Conservation (phyloP, 2,888 invertebrate species). For the Druceiella hillmani region DNA sequence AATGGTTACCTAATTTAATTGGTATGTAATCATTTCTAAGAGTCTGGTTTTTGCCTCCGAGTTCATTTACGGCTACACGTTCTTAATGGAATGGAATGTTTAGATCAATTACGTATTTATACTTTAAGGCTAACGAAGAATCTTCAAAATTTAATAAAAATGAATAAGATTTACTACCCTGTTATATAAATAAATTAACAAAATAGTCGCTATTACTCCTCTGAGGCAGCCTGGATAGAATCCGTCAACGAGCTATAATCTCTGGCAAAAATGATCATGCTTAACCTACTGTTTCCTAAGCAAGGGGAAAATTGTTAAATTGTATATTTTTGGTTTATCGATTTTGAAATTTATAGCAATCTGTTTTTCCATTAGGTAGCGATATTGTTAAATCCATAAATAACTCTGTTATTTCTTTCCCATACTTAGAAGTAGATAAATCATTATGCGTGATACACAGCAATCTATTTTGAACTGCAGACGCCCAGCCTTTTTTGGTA, state of each 20-base stretch:
- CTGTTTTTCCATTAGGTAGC: background rate
- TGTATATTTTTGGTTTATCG: constrained; percentile 4
- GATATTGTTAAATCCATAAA: constrained; percentile 7
- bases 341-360: background rate
- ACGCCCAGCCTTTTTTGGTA: background rate
- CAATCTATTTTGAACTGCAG: background rate
- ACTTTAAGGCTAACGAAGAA: too few relatives aligned
- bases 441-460: background rate
- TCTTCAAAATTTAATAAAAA: too few relatives aligned
- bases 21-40: constrained; percentile 13
- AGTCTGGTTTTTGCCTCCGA: constrained; percentile 14
- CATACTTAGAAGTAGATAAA: background rate
- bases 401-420: constrained; percentile 4
- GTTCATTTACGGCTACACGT: constrained; percentile 12
- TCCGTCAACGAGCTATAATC: constrained; percentile 13
- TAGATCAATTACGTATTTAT: too few relatives aligned
- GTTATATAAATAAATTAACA: too few relatives aligned
- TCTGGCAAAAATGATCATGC: constrained; percentile 7
- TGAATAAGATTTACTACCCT: too few relatives aligned
- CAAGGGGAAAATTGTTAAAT: constrained; percentile 5
- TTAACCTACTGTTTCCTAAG: background rate
- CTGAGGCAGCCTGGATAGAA: constrained; percentile 15
- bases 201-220: too few relatives aligned
- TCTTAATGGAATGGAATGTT: constrained; percentile 16
- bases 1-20: constrained; percentile 1